A percentile compares a stretch with the other conserved stretches of the same genome.
These are phyloP conservation scores for Vultur gryphus DNA, from an alignment of 2,797 vertebrate species.

Conservation along the genomic window DNA sequence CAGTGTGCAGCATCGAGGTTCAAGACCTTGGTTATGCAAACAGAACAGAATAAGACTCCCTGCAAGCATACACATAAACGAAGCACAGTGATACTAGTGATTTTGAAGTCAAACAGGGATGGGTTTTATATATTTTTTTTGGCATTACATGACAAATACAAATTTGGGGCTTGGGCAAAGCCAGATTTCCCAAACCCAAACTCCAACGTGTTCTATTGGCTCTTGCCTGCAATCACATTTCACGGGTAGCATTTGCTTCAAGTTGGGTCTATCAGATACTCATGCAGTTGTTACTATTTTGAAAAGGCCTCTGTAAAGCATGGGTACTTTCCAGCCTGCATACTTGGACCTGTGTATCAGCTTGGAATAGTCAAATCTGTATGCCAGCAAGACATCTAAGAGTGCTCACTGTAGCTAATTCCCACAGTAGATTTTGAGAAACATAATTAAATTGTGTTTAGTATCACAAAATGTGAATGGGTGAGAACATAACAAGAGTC, in stretches of 20 bases:
- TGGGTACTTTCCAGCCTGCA: neutral
- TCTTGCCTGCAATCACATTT: neutral
- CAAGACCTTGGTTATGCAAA: neutral
- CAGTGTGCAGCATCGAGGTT: accelerated
- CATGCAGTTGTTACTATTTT: neutral
- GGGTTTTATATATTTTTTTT: neutral
- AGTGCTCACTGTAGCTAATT: neutral
- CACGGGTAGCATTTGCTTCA: neutral
- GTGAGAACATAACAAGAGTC: neutral
- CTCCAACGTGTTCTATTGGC: neutral
- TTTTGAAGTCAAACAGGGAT: neutral
- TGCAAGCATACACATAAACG: neutral
- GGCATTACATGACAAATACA: neutral
- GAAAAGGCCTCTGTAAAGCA: neutral
- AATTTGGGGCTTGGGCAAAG: neutral
- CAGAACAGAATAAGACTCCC: neutral
- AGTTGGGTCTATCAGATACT: neutral
- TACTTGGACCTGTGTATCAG: neutral
- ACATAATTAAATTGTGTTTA: neutral
- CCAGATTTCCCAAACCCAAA: neutral
- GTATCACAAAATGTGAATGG: neutral
- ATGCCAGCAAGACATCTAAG: neutral
- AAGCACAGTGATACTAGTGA: neutral
- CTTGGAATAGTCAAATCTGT: neutral
- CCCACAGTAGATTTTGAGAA: neutral